Conservation (phyloP, 1,140 invertebrate genomes). For the Helicoverpa zea region DNA sequence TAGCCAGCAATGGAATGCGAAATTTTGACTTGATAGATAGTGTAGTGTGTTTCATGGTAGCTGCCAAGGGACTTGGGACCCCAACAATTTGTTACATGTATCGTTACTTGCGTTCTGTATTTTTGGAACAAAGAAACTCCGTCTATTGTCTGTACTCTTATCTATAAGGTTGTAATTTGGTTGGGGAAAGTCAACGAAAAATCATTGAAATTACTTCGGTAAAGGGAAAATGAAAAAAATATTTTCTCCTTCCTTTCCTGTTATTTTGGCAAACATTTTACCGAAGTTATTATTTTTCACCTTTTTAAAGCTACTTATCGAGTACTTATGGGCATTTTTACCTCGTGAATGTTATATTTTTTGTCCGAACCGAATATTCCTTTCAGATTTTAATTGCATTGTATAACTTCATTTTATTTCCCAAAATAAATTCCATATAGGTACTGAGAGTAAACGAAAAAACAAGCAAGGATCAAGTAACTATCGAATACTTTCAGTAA, state of each 20-base stretch:
- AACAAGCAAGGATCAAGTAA: too few species aligned
- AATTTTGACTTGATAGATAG: not conserved
- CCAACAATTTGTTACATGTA: constrained; percentile 62
- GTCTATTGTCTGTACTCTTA: constrained; percentile 46
- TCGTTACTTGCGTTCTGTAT: constrained; percentile 60
- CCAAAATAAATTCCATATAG: too few species aligned
- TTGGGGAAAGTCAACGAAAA: constrained; percentile 42
- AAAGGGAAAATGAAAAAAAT: constrained; percentile 4
- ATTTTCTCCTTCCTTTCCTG: constrained; percentile 13
- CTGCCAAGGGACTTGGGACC: constrained; percentile 46
- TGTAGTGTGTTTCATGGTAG: not conserved
- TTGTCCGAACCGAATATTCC: too few species aligned
- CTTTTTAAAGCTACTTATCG: not conserved
- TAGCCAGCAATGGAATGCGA: not conserved
- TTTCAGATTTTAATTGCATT: too few species aligned
- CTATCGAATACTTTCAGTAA: too few species aligned
- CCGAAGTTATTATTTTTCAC: not conserved
- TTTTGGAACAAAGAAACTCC: constrained; percentile 55
- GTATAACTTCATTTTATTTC: too few species aligned
- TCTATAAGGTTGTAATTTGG: constrained; percentile 43
- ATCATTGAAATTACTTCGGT: constrained; percentile 21
- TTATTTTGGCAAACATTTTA: constrained; percentile 15
- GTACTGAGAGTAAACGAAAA: too few species aligned
- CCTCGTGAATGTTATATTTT: too few species aligned
- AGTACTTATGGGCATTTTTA: too few species aligned